Percentiles rank a stretch among this genome's conserved stretches.
Conservation (phyloP, 2,888 invertebrate genomes). For the Mellilla xanthometata region DNA sequence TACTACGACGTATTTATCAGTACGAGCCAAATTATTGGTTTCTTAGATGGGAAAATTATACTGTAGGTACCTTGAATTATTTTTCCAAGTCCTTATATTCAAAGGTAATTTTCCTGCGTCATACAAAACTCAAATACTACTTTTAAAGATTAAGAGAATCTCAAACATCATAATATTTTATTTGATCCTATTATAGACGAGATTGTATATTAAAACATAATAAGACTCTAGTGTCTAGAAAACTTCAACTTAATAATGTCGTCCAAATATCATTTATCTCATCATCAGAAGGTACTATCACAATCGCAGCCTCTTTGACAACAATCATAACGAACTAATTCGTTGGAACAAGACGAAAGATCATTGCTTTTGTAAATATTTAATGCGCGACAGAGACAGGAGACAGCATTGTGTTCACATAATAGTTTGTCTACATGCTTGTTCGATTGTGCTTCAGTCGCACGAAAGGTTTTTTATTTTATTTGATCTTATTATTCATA, state of each 20-base stretch:
- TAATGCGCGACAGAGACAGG: constrained; percentile 44
- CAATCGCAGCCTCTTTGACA: constrained; percentile 41
- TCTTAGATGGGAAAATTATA: background rate
- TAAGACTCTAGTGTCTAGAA: no score
- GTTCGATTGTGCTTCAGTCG: constrained; percentile 67
- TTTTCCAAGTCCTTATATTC: no score
- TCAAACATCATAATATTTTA: no score
- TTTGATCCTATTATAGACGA: no score
- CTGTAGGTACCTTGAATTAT: no score
- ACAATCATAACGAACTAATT: constrained; percentile 57
- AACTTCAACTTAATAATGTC: constrained; percentile 10
- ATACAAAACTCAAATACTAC: no score
- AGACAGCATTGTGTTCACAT: constrained; percentile 70
- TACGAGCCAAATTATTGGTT: background rate
- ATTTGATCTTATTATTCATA: constrained; percentile 77
- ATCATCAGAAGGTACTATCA: constrained; percentile 27
- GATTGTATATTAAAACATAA: no score
- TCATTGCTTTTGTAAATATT: constrained; percentile 44
- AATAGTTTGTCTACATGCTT: constrained; percentile 74
- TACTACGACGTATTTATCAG: background rate
- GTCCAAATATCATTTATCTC: constrained; percentile 24
- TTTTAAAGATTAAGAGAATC: no score
- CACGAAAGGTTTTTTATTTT: constrained; percentile 55
- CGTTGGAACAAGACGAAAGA: constrained; percentile 51
- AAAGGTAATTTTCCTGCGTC: no score